Evolutionary conservation across 2,113 vertebrate genomes (phyloP), one percentile per base, ranked within the genome.

Genomic region (Rhinogobius similis): DNA sequence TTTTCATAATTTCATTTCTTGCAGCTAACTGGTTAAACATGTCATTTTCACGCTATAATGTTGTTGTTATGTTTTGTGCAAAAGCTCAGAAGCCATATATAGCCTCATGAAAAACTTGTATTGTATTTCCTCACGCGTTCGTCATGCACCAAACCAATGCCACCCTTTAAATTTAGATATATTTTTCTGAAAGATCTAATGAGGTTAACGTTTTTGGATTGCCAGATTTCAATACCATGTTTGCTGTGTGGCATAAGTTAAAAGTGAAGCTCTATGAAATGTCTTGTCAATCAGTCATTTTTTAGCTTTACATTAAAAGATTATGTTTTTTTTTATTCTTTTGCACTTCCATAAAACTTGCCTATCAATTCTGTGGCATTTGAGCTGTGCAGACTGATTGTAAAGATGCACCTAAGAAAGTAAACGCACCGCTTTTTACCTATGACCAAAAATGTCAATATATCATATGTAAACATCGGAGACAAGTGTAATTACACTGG

Each of bases 51-150:
- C 68, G 4, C 23, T 14, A 29, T 44, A 13, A 9, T 43, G 12
- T 32, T 24, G 53, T 69, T 38, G 77, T 36, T 2, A 7, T 76
- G 76, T 85, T 86, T 80, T 82, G 41, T 39, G 36, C 70, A 65
- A 58, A 63, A 62, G 72, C 76, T 32, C 23, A 75, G 58, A 86
- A 86, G 83, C 86, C 80, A 83, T 89, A 83, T 89, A 73, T n/a
- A 79, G 82, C 79, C 84, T 79, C 13, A 70, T 65, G 68, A 82
- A 84, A 68, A 79, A 82, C 56, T n/a, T 74, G 3, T 65, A 21
- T 69, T 59, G 11, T 68, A 38, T 29, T 70, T 70, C 14, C 29
- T n/a, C 16, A 6, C 18, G 18, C 44, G 5, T 58, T 29, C 18
- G 26, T 29, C 13, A 56, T 27, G 48, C 18, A 39, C 26, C 14